Evolutionary conservation across 2,113 vertebrate species (phyloP).

Genomic region (Oxyura jamaicensis): DNA sequence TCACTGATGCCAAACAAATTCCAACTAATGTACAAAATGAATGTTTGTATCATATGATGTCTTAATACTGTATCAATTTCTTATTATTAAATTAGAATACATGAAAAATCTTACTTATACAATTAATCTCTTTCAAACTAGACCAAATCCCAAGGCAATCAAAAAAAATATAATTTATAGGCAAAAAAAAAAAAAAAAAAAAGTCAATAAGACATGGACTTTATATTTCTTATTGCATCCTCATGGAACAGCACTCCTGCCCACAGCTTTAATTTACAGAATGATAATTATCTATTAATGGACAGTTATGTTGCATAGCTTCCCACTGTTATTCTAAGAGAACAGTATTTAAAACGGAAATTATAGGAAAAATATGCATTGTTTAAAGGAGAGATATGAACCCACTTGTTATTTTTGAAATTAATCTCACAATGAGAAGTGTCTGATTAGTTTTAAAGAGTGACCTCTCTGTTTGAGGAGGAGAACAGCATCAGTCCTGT

Average conservation of each 20-base stretch:
- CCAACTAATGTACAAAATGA: constrained; percentile 4
- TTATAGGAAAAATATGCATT: neutral
- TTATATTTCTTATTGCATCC: neutral
- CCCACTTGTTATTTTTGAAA: neutral
- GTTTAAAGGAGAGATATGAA: neutral
- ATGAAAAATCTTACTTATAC: neutral
- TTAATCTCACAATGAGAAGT: neutral
- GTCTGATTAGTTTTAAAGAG: neutral
- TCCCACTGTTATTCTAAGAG: neutral
- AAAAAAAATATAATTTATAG: neutral
- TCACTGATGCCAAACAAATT: constrained; percentile 35
- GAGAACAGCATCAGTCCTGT: neutral
- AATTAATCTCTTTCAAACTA: neutral
- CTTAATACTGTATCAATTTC: constrained; percentile 14
- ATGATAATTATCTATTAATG: constrained; percentile 15
- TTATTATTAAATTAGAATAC: neutral
- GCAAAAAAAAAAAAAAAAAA: neutral
- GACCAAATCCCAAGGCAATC: neutral
- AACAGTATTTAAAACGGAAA: neutral
- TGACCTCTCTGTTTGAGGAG: neutral
- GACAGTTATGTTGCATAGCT: neutral
- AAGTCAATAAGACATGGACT: neutral
- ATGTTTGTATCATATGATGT: neutral
- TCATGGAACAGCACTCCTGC: neutral
- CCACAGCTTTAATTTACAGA: neutral